These are phyloP conservation scores for Nycticebus coucang DNA, from an alignment of 2,113 vertebrate genomes.

Conservation along the genomic window DNA sequence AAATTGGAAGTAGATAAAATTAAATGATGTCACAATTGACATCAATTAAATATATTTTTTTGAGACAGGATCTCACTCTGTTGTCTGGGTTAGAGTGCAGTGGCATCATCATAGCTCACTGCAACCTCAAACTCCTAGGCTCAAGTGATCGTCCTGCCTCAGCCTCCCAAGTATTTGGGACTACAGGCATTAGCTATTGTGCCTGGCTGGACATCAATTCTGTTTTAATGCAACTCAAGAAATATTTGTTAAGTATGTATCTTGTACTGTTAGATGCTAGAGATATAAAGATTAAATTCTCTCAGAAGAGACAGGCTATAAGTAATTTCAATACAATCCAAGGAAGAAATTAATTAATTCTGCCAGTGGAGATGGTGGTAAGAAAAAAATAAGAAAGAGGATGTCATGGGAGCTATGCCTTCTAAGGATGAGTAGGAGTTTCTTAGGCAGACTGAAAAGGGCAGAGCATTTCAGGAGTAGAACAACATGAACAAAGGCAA, in stretches of 20 bases:
- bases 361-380: background rate
- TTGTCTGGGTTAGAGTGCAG: too few species aligned
- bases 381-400: background rate
- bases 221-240: conserved; percentile 8
- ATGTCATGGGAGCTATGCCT: background rate
- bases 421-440: background rate
- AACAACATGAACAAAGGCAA: background rate
- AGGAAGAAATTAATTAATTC: conserved; percentile 12
- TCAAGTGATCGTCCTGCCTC: too few species aligned
- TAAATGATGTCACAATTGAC: background rate
- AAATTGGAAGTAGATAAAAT: conserved; percentile 12
- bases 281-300: background rate
- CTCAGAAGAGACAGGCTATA: background rate
- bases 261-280: background rate
- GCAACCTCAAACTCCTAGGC: too few species aligned
- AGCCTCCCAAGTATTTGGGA: too few species aligned
- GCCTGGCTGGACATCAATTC: background rate
- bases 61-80: too few species aligned
- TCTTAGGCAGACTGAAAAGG: background rate
- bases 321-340: conserved; percentile 2
- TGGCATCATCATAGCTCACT: too few species aligned
- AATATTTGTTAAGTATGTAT: background rate
- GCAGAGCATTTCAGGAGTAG: background rate
- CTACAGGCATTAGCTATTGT: too few species aligned
- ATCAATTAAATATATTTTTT: background rate